phyloP scores from a whole-genome alignment of 2,797 vertebrate genomes.

The Columba guinea region DNA sequence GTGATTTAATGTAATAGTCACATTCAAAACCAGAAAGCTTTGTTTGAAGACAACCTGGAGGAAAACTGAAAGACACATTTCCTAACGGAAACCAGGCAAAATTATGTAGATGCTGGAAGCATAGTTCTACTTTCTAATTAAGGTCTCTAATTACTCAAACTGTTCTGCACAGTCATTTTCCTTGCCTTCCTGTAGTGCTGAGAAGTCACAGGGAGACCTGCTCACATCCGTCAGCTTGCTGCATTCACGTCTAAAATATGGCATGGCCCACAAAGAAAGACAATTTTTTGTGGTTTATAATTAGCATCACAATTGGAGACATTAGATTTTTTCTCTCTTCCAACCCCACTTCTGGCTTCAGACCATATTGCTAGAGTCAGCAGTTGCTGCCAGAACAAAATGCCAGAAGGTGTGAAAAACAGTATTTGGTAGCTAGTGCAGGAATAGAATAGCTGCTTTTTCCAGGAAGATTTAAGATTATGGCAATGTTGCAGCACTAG shows the following conservation, averaged over 20 bases:
- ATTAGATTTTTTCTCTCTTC: background rate
- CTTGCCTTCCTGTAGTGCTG: background rate
- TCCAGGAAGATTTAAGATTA: background rate
- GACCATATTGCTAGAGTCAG: background rate
- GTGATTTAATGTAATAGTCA: background rate
- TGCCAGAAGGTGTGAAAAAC: background rate
- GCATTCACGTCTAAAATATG: background rate
- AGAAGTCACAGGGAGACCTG: background rate
- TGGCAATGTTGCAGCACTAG: background rate
- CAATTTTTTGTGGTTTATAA: slow-evolving; percentile 2
- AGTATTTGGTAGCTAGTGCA: background rate
- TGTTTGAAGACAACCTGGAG: slow-evolving; percentile 14
- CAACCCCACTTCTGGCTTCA: background rate
- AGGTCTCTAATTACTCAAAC: background rate
- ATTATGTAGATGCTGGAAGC: background rate
- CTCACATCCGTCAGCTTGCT: background rate
- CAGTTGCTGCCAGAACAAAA: background rate
- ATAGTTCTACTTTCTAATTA: slow-evolving; percentile 29
- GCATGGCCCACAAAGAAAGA: background rate
- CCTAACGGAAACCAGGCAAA: background rate
- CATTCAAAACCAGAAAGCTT: background rate
- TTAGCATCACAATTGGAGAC: background rate
- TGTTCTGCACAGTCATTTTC: background rate
- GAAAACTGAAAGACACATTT: background rate
- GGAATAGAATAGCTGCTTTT: background rate